Evolutionary conservation across 2,113 vertebrate genomes (phyloP).

Genomic region (Bolborhynchus lineola): DNA sequence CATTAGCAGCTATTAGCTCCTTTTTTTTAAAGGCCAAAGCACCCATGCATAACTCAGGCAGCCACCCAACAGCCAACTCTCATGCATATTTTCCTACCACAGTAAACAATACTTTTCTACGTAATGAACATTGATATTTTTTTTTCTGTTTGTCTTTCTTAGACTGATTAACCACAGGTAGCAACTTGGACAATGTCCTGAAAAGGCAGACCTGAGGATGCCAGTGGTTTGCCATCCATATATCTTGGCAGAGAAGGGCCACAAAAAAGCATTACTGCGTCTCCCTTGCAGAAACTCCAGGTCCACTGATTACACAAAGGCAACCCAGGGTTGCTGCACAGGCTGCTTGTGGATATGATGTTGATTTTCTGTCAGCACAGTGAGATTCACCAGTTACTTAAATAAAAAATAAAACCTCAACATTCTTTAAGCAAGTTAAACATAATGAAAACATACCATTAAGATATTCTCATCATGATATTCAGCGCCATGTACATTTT

Average conservation of each 20-base stretch:
- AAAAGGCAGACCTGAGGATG: background rate
- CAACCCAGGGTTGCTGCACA: background rate
- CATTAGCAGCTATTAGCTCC: background rate
- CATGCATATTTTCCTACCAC: background rate
- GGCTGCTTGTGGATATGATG: background rate
- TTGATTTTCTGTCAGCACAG: background rate
- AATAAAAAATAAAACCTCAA: background rate
- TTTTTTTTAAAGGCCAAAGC: background rate
- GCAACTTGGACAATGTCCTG: background rate
- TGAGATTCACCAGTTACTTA: background rate
- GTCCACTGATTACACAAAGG: background rate
- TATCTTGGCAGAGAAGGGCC: background rate
- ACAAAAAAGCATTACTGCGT: background rate
- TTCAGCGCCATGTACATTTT: background rate
- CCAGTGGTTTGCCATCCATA: background rate
- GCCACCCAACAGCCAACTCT: background rate
- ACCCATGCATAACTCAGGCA: background rate
- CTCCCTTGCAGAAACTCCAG: background rate
- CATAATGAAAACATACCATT: background rate
- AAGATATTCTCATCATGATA: background rate
- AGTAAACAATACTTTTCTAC: background rate
- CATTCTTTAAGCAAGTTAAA: background rate
- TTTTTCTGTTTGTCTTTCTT: background rate
- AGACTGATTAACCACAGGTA: background rate
- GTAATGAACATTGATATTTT: background rate